phyloP scores from a whole-genome alignment of 1,140 invertebrate species.

The Diploscapter pachys region DNA sequence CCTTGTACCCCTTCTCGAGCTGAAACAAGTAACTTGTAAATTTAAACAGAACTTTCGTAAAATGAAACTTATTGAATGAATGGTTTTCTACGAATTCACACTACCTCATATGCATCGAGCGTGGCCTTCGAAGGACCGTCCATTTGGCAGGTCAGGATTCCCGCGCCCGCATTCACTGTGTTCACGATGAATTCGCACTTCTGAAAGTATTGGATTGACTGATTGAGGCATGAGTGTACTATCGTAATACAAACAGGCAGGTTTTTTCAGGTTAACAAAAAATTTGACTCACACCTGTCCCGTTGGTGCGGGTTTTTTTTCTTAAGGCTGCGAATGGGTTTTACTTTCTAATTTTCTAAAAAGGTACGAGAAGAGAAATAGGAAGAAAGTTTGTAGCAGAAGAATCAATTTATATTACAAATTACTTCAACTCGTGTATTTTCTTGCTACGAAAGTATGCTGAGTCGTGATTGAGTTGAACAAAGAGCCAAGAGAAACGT shows the following conservation, averaged over 20 bases:
- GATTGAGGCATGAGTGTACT: too few species aligned
- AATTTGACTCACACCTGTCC: neutral
- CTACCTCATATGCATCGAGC: constrained; percentile 29
- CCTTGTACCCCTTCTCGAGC: constrained; percentile 94
- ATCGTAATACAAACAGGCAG: too few species aligned
- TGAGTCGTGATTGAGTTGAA: too few species aligned
- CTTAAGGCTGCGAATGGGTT: too few species aligned
- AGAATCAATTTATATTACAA: too few species aligned
- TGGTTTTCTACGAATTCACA: neutral
- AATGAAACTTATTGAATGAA: neutral
- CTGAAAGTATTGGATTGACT: constrained; percentile 53
- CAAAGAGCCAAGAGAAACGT: too few species aligned
- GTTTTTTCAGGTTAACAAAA: neutral
- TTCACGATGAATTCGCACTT: constrained; percentile 94
- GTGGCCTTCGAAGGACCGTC: constrained; percentile 86
- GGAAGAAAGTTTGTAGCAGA: too few species aligned
- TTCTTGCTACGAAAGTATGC: too few species aligned
- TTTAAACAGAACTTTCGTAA: neutral
- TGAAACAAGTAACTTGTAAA: constrained; percentile 61
- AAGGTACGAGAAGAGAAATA: too few species aligned
- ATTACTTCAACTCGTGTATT: too few species aligned
- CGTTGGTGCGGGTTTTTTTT: too few species aligned
- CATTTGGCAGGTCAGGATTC: constrained; percentile 84
- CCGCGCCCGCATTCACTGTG: constrained; percentile 87
- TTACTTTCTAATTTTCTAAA: too few species aligned